Conservation (phyloP, 2,113 vertebrate genomes). For the Hemiscyllium ocellatum region DNA sequence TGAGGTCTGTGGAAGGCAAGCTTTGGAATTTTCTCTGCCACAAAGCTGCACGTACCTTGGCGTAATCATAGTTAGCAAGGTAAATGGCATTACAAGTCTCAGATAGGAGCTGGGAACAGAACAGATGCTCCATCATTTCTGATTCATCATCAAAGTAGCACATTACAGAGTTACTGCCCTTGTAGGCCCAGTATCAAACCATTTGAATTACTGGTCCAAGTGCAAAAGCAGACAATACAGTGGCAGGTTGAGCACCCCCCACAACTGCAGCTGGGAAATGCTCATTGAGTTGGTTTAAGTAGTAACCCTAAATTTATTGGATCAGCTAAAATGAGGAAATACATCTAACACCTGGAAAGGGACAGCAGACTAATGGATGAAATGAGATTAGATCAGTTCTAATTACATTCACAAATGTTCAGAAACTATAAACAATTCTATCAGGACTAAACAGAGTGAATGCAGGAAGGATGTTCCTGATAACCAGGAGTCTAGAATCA, state of each 20-base stretch:
- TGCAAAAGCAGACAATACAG: not conserved
- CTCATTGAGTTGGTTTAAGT: too few species aligned
- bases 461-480: too few species aligned
- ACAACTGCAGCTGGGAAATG: not conserved
- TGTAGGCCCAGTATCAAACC: not conserved
- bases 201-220: not conserved
- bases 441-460: too few species aligned
- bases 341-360: too few species aligned
- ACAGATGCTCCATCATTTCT: not conserved
- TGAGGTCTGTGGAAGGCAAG: not conserved
- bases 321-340: too few species aligned
- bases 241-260: not conserved
- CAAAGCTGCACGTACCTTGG: not conserved
- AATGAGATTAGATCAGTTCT: too few species aligned
- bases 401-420: too few species aligned
- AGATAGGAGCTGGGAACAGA: not conserved
- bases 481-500: too few species aligned
- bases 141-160: not conserved
- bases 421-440: too few species aligned
- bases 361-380: too few species aligned
- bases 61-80: not conserved
- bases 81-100: not conserved
- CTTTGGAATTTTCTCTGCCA: not conserved
- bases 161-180: not conserved
- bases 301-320: too few species aligned